A percentile compares a stretch with the other conserved stretches of the same genome.
These are phyloP conservation scores for Peribatodes rhomboidaria DNA, from an alignment of 2,888 invertebrate species.

Conservation along the genomic window DNA sequence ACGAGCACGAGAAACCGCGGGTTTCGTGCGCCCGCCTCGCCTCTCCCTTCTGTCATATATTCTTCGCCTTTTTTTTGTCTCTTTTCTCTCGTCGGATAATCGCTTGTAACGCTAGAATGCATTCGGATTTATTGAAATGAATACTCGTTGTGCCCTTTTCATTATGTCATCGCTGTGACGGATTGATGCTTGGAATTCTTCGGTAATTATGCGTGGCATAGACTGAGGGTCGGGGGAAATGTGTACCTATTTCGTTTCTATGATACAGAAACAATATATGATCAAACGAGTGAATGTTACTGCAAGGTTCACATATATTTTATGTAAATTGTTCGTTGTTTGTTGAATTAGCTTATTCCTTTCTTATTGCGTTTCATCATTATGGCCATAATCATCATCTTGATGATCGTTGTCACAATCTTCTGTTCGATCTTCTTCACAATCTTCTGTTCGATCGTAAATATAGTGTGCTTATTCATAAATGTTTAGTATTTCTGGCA, in stretches of 20 bases:
- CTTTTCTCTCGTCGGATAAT: conserved; percentile 73
- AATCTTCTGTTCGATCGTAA: too few relatives aligned
- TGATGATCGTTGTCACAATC: too few relatives aligned
- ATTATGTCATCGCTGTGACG: conserved; percentile 20
- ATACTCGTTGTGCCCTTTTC: conserved; percentile 54
- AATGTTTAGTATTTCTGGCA: not conserved
- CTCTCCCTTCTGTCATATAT: conserved; percentile 67
- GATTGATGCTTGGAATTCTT: conserved; percentile 20
- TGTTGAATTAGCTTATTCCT: not conserved
- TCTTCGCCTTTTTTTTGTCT: conserved; percentile 55
- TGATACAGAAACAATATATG: not conserved
- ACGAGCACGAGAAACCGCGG: conserved; percentile 78
- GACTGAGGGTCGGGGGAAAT: not conserved
- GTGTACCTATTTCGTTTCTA: not conserved
- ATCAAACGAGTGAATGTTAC: not conserved
- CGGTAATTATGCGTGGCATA: conserved; percentile 10
- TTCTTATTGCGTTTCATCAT: not conserved
- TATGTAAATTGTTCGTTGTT: not conserved
- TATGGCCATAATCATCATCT: too few relatives aligned
- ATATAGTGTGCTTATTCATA: not conserved
- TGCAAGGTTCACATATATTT: not conserved
- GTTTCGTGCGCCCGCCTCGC: conserved; percentile 74
- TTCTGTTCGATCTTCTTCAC: too few relatives aligned
- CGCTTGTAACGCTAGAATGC: conserved; percentile 80
- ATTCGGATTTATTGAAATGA: conserved; percentile 73